Evolutionary conservation across 1,140 invertebrate genomes (phyloP), one percentile per base, ranked within the genome.

Genomic region (Saccostrea glomerata): DNA sequence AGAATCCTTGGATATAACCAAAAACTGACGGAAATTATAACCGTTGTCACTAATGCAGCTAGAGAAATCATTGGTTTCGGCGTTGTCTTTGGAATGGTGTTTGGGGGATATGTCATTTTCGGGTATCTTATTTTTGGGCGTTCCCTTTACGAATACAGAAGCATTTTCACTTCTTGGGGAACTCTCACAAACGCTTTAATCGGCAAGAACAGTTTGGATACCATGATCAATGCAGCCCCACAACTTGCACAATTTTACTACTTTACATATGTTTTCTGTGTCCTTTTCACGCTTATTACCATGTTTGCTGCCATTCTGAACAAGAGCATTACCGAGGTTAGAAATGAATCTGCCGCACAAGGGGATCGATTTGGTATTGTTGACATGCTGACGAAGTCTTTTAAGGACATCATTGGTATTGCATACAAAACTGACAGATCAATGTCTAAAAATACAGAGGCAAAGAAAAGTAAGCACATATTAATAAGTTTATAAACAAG

Each of bases 11-110:
- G 91, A 47, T 92, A 92, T 85, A 92, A 92, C 86, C 90, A 89
- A 70, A 77, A 91, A 66, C 60, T 92, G 15, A 90, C 89, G 36
- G 86, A 89, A 73, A 86, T 92, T 4, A 89, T 83, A 23, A 83
- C 85, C 11, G 90, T 92, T 3, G 82, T 92, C 15, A 82, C 85
- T 54, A 30, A 85, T 47, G 90, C 90, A 0, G 89, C 87, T 11
- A 56, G n/a, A n/a, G 90, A 90, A 17, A 82, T 94, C n/a, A 47
- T 87, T 20, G 90, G 89, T 13, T 94, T 94, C 85, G 83, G 85
- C 40, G n/a, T 91, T 13, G 87, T 92, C 23, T 94, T 94, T 83
- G 70, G 89, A 17, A 91, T 93, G 17, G 70, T 93, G 15, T 90
- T 94, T 55, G 89, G 91, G 36, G 92, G 91, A 47, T 93, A 91